Percentiles rank a stretch among this genome's conserved stretches.
Evolutionary conservation across 2,797 vertebrate species (phyloP).

Genomic region (Brotula barbata): DNA sequence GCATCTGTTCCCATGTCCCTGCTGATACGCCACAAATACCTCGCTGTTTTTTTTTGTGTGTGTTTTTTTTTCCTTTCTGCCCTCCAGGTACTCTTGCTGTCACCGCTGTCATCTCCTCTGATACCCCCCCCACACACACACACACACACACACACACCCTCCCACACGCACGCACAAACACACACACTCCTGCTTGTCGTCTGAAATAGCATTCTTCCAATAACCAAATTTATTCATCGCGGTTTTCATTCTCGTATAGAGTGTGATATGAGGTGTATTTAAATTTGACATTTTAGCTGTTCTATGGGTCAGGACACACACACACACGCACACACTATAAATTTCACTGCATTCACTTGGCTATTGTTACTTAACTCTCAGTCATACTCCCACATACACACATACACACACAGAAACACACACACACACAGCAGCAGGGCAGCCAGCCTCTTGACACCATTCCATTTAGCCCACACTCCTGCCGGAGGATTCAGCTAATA

Average conservation of each 20-base stretch:
- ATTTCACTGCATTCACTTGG: constrained; percentile 39
- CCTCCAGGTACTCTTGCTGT: constrained; percentile 47
- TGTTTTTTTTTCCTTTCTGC: constrained; percentile 7
- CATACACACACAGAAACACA: constrained; percentile 6
- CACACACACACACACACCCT: constrained; percentile 22
- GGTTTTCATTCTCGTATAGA: background rate
- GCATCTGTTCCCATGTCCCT: constrained; percentile 14
- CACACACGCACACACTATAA: constrained; percentile 10
- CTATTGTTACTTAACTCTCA: constrained; percentile 69
- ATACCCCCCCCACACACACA: constrained; percentile 18
- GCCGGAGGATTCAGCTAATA: constrained; percentile 70
- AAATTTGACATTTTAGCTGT: constrained; percentile 31
- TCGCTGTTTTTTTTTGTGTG: too few relatives aligned
- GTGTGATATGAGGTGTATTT: background rate
- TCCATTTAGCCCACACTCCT: constrained; percentile 75
- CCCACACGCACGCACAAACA: constrained; percentile 21
- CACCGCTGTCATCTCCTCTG: constrained; percentile 42
- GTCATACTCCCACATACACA: constrained; percentile 62
- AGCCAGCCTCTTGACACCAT: constrained; percentile 72
- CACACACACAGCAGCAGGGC: constrained; percentile 52
- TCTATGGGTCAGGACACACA: constrained; percentile 12
- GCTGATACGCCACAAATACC: constrained; percentile 22
- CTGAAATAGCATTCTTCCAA: constrained; percentile 13
- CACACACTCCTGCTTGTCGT: background rate
- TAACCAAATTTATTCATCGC: constrained; percentile 24